A percentile compares a stretch with the other conserved stretches of the same genome.
Conservation (phyloP, 2,888 invertebrate genomes). For the Ceratothoa steindachneri region DNA sequence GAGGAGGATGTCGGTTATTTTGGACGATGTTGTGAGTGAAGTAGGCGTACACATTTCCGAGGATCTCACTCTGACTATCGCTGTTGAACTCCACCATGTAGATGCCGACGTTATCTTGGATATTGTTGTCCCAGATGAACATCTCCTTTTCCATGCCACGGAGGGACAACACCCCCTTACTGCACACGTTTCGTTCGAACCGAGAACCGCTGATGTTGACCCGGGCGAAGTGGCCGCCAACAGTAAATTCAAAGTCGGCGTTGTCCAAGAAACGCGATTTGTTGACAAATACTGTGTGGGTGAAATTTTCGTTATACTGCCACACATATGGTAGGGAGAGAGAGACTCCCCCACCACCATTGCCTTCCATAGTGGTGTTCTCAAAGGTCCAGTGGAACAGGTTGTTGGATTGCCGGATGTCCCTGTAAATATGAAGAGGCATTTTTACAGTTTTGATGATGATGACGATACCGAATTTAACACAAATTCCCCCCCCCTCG, state of each 20-base stretch:
- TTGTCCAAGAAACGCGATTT: slow-evolving; percentile 86
- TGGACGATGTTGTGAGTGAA: slow-evolving; percentile 74
- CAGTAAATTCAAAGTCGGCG: slow-evolving; percentile 71
- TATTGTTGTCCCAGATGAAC: slow-evolving; percentile 72
- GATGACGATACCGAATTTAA: too few species aligned
- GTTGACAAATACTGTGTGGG: slow-evolving; percentile 80
- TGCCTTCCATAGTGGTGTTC: slow-evolving; percentile 79
- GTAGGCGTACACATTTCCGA: slow-evolving; percentile 74
- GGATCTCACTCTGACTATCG: slow-evolving; percentile 87
- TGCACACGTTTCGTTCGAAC: slow-evolving; percentile 80
- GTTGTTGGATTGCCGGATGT: slow-evolving; percentile 92
- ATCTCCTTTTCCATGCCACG: slow-evolving; percentile 96
- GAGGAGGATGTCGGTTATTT: slow-evolving; percentile 57
- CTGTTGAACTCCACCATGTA: slow-evolving; percentile 82
- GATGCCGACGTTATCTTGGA: slow-evolving; percentile 72
- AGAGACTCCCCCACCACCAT: slow-evolving; percentile 79
- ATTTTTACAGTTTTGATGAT: too few species aligned
- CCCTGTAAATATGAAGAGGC: slow-evolving; percentile 58
- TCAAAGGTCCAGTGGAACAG: slow-evolving; percentile 90
- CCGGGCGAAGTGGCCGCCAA: slow-evolving; percentile 90
- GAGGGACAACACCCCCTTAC: slow-evolving; percentile 70
- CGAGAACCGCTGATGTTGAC: slow-evolving; percentile 80
- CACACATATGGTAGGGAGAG: slow-evolving; percentile 88
- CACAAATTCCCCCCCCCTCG: too few species aligned
- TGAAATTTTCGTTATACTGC: slow-evolving; percentile 90